Evolutionary conservation across 2,888 invertebrate species (phyloP), one percentile per base, ranked within the genome.

Genomic region (Sylvicola fuscatus): DNA sequence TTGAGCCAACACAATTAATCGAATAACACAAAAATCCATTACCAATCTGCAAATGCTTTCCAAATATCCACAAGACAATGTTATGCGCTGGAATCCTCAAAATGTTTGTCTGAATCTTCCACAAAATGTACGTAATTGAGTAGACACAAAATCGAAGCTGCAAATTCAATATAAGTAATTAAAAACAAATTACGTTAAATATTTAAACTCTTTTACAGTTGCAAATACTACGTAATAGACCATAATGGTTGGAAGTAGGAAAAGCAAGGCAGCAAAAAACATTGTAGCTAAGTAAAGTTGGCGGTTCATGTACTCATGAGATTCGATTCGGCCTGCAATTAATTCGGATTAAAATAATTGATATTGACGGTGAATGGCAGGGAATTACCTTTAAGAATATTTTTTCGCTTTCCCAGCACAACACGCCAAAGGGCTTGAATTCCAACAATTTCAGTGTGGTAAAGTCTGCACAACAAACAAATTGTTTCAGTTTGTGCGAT

Each of bases 161-260:
- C 38, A 29, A 35, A 36, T 29, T 3, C 44, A 42, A 12, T 35
- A 41, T 35, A 14, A 44, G 27, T 41, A 37, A n/a, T 26, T 21
- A 38, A 28, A 14, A 16, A 4, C 8, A 8, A 21, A 21, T 21
- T 21, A 21, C 8, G 21, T 6, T 6, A 21, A 21, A 21, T 6
- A 17, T n/a, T 14, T 11, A 11, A 14, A 28, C 8, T 8, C 27
- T 42, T 49, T 50, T 48, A 58, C 58, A 10, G 49, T 44, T 27
- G 57, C 54, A 43, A 59, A 59, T 6, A 58, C 58, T 2, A 50
- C 45, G 37, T 58, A 59, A 38, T 59, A 59, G 8, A 56, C 51
- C 2, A 57, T 39, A 6, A 56, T 49, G 10, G 59, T 59, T 10
- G 59, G 59, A 33, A 57, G 48, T 10, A 59, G 41, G 35, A 59